Evolutionary conservation across 2,888 invertebrate genomes (phyloP).

Genomic region (Xestia sexstrigata): DNA sequence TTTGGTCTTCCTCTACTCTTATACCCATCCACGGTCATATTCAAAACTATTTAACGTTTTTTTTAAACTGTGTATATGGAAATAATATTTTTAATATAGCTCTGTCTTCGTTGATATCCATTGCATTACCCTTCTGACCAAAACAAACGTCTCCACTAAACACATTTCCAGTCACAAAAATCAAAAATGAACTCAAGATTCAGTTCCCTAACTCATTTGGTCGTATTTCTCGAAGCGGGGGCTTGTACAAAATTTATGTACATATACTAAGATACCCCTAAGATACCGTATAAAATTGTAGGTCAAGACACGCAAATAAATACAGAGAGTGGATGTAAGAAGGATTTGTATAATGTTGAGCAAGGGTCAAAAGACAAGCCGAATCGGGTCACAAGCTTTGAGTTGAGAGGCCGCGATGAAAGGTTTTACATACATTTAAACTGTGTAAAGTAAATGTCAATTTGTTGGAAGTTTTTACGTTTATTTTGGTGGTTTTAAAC

Average conservation of each 20-base stretch:
- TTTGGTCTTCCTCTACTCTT: no score
- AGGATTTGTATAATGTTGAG: slow-evolving; percentile 79
- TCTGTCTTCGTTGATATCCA: not conserved
- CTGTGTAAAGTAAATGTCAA: slow-evolving; percentile 66
- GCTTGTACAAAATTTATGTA: slow-evolving; percentile 72
- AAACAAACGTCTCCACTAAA: slow-evolving; percentile 22
- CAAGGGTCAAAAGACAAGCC: slow-evolving; percentile 75
- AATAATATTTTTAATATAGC: not conserved
- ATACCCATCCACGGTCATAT: no score
- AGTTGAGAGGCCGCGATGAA: slow-evolving; percentile 73
- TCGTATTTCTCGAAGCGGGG: slow-evolving; percentile 60
- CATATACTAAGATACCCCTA: slow-evolving; percentile 70
- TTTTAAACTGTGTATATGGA: no score
- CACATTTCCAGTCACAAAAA: slow-evolving; percentile 48
- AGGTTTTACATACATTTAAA: slow-evolving; percentile 80
- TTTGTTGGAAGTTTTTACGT: slow-evolving; percentile 55
- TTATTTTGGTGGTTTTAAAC: slow-evolving; percentile 45
- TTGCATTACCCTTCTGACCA: not conserved
- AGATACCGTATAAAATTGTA: slow-evolving; percentile 74
- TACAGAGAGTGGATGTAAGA: slow-evolving; percentile 74
- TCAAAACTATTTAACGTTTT: no score
- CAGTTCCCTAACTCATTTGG: slow-evolving; percentile 60
- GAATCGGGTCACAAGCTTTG: slow-evolving; percentile 75
- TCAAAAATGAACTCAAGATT: slow-evolving; percentile 63
- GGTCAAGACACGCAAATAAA: slow-evolving; percentile 79